phyloP scores from a whole-genome alignment of 1,140 invertebrate species.

The Scaptomyza hsui region DNA sequence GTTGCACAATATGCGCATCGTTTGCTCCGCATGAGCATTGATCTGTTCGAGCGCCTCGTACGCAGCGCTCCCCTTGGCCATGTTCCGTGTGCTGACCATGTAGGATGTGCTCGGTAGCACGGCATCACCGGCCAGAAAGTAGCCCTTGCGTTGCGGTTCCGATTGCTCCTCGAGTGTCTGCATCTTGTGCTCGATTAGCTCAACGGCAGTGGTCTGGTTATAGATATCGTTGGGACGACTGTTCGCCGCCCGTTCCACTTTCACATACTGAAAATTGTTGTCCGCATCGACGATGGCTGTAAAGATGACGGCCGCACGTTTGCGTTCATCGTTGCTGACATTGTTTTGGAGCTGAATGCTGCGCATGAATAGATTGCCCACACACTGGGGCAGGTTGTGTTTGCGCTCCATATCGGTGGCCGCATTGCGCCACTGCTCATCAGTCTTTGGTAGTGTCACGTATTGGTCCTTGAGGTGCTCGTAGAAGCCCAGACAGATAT shows the following conservation, averaged over 20 bases:
- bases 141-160: conserved; percentile 53
- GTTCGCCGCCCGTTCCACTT: conserved; percentile 70
- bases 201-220: conserved; percentile 75
- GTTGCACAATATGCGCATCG: conserved; percentile 77
- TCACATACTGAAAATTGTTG: conserved; percentile 78
- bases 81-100: conserved; percentile 64
- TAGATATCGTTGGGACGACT: conserved; percentile 73
- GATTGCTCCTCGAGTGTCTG: conserved; percentile 52
- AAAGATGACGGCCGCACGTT: conserved; percentile 72
- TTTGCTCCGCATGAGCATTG: conserved; percentile 73
- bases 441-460: conserved; percentile 83
- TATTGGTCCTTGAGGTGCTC: conserved; percentile 82
- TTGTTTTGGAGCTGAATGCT: conserved; percentile 74
- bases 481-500: conserved; percentile 83
- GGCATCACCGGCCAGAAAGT: conserved; percentile 70
- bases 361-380: conserved; percentile 76
- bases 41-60: conserved; percentile 57
- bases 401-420: conserved; percentile 75
- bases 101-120: conserved; percentile 69
- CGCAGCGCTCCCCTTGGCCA: conserved; percentile 58
- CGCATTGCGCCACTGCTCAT: conserved; percentile 76
- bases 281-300: conserved; percentile 77
- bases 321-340: conserved; percentile 62
- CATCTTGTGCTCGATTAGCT: conserved; percentile 72
- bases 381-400: conserved; percentile 71